Percentiles rank a stretch among this genome's conserved stretches.
Evolutionary conservation across 2,888 invertebrate species (phyloP).

Genomic region (Polyommatus icarus): DNA sequence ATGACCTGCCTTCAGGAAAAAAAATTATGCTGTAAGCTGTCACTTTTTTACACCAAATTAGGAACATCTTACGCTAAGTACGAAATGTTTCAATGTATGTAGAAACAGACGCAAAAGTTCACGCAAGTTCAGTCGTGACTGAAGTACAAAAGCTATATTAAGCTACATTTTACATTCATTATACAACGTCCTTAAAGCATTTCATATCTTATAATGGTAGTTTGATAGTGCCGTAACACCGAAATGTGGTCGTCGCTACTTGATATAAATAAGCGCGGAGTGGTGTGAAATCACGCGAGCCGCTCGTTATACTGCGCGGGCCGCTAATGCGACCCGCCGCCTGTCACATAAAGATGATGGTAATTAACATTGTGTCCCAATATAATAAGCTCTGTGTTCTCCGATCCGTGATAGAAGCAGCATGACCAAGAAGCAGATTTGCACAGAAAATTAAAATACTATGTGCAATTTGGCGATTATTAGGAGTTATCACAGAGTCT

Average conservation of each 20-base stretch:
- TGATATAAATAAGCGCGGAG: slow-evolving; percentile 76
- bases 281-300: slow-evolving; percentile 70
- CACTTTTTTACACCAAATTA: neutral
- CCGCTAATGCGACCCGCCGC: slow-evolving; percentile 57
- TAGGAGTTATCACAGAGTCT: too few species aligned
- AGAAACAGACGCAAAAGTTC: neutral
- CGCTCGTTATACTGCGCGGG: slow-evolving; percentile 69
- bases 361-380: slow-evolving; percentile 52
- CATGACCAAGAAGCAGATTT: too few species aligned
- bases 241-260: slow-evolving; percentile 62
- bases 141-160: neutral
- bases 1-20: too few species aligned
- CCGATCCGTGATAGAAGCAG: neutral
- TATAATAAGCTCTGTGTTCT: neutral
- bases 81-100: neutral
- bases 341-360: slow-evolving; percentile 54
- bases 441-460: too few species aligned
- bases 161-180: slow-evolving; percentile 17
- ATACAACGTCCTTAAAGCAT: slow-evolving; percentile 29
- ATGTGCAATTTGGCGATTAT: too few species aligned
- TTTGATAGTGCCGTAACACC: slow-evolving; percentile 71
- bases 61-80: neutral
- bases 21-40: too few species aligned
- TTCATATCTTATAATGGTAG: slow-evolving; percentile 62
- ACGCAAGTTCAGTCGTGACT: neutral